Evolutionary conservation across 1,140 invertebrate genomes (phyloP).

Genomic region (Cyphomyrmex costatus): DNA sequence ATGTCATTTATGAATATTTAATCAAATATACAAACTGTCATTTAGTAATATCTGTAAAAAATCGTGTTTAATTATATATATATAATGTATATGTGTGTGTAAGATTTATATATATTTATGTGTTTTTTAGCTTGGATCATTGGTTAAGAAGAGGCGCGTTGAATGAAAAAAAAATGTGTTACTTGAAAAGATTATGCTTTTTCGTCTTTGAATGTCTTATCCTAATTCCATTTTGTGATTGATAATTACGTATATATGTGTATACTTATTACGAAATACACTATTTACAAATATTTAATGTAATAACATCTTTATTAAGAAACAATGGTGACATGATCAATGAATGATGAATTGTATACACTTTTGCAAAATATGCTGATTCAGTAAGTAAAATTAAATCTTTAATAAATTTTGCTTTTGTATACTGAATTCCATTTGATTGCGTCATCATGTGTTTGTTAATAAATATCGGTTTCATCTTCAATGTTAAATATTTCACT

Average conservation of each 20-base stretch:
- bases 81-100: neutral
- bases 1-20: too few species aligned
- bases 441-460: neutral
- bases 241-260: slow-evolving; percentile 37
- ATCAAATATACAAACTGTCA: too few species aligned
- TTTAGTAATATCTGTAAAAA: too few species aligned
- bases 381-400: neutral
- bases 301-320: neutral
- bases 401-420: neutral
- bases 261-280: slow-evolving; percentile 38
- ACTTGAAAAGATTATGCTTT: neutral
- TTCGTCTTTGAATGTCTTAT: neutral
- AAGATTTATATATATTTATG: slow-evolving; percentile 43
- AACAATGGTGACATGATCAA: neutral
- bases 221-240: slow-evolving; percentile 1
- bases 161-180: slow-evolving; percentile 84
- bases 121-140: slow-evolving; percentile 89
- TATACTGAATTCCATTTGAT: slow-evolving; percentile 11
- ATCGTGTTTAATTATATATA: too few species aligned
- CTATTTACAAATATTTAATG: slow-evolving; percentile 36
- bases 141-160: slow-evolving; percentile 91
- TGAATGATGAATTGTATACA: neutral
- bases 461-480: neutral
- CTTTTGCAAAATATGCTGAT: neutral
- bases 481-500: neutral